Evolutionary conservation across 2,888 invertebrate species (phyloP).

Genomic region (Dolichopus griseipennis): DNA sequence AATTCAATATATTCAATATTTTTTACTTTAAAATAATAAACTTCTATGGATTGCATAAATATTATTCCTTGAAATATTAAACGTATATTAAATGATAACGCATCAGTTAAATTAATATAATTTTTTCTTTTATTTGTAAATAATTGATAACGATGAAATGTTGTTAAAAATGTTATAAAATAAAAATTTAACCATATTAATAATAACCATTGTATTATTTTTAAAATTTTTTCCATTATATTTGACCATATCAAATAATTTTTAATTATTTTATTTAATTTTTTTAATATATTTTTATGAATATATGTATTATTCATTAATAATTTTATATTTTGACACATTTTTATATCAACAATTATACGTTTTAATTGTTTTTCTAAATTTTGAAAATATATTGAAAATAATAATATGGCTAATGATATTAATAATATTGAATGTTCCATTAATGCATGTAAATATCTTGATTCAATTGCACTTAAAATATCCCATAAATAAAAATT

Average conservation of each 20-base stretch:
- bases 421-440: background rate
- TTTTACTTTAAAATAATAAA: background rate
- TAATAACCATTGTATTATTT: background rate
- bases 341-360: background rate
- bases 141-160: background rate
- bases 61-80: background rate
- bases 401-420: background rate
- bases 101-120: too few species aligned
- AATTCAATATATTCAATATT: background rate
- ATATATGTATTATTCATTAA: background rate
- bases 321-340: background rate
- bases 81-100: background rate
- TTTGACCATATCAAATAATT: background rate
- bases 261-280: background rate
- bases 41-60: background rate
- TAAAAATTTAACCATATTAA: conserved; percentile 1
- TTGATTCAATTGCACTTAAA: background rate
- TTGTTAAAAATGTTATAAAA: background rate
- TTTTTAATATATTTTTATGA: background rate
- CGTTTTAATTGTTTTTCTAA: background rate
- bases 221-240: background rate
- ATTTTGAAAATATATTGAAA: background rate
- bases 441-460: background rate
- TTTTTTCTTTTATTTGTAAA: too few species aligned
- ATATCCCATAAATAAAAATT: background rate